Evolutionary conservation across 2,888 invertebrate genomes (phyloP).

Genomic region (Ophion ventricosus): DNA sequence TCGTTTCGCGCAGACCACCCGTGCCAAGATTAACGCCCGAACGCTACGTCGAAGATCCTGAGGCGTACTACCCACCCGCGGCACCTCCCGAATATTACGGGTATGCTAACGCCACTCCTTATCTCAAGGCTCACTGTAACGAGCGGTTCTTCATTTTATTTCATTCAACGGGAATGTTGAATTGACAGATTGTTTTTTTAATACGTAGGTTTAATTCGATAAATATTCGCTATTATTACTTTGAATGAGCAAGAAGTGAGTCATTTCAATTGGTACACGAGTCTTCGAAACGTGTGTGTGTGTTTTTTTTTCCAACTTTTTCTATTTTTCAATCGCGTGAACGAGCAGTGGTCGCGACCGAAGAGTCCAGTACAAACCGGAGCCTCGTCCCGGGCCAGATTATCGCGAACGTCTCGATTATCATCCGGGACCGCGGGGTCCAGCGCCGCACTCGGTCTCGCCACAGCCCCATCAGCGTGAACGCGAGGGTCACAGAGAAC

Average conservation of each 20-base stretch:
- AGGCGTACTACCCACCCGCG: slow-evolving; percentile 78
- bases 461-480: slow-evolving; percentile 80
- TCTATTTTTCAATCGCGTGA: background rate
- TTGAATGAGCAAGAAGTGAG: background rate
- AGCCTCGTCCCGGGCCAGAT: slow-evolving; percentile 77
- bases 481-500: slow-evolving; percentile 77
- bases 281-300: background rate
- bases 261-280: background rate
- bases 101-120: slow-evolving; percentile 64
- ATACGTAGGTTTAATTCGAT: no score
- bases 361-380: slow-evolving; percentile 81
- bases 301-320: background rate
- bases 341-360: slow-evolving; percentile 67
- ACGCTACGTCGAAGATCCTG: slow-evolving; percentile 79
- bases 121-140: background rate
- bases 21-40: slow-evolving; percentile 80
- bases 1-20: slow-evolving; percentile 76
- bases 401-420: slow-evolving; percentile 81
- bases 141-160: background rate
- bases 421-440: slow-evolving; percentile 76
- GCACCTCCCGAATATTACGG: slow-evolving; percentile 81
- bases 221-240: no score
- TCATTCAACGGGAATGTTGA: background rate
- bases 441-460: slow-evolving; percentile 79
- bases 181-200: no score